Evolutionary conservation across 2,797 vertebrate genomes (phyloP), one percentile per base, ranked within the genome.

Genomic region (Cacajao melanocephalus): DNA sequence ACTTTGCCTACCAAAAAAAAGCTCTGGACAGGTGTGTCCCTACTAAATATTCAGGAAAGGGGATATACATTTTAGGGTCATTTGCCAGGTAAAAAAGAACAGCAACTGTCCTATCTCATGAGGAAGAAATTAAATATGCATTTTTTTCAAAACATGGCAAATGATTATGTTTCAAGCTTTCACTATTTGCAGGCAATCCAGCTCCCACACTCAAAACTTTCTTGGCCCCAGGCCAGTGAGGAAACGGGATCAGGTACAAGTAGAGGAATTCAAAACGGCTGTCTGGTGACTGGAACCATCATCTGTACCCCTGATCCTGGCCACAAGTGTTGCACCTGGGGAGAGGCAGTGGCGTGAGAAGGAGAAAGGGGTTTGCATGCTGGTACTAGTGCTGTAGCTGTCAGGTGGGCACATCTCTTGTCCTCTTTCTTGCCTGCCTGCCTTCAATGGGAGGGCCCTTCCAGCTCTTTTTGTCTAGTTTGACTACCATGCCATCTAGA

Each of bases 91-190:
- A 30, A 90, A n/a, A 80, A 84, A 70, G 48, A 46, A 72, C 24
- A 70, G 50, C 26, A 52, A 78, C 36, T 58, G 26, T 67, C 81
- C 58, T 48, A 48, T 88, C 89, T 95, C 48, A 50, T 24, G 28
- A 61, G 64, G 48, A 72, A 88, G 80, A 94, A 61, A 61, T 67
- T 44, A 33, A 30, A 19, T 30, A 30, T n/a, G 11, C 6, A 28
- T 61, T 48, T 70, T 72, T 78, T 57, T 33, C 14, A 61, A 83
- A 93, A 67, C 28, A 30, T 89, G 48, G 73, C 75, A 97, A 81
- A 92, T 83, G 39, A 91, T 55, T 94, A n/a, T 82, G 41, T 88
- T 86, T 83, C 17, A 90, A 80, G 85, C 61, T 95, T 78, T 95
- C 24, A 93, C 48, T 46, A 89, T 19, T 79, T 84, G 17, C 20